These are phyloP conservation scores for Scylla paramamosain DNA, from an alignment of 1,140 invertebrate genomes.

Conservation along the genomic window DNA sequence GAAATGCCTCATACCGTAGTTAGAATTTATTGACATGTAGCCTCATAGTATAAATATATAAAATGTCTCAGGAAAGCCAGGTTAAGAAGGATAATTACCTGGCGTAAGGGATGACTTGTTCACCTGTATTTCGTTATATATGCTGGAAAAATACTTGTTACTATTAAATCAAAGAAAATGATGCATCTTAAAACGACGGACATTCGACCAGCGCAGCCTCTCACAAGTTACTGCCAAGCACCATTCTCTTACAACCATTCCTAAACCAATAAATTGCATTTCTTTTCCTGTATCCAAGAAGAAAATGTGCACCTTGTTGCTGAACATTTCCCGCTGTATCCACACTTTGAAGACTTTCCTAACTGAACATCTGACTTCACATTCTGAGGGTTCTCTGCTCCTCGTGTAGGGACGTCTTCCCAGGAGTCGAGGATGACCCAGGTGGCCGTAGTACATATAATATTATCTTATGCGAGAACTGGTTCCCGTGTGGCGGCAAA, in stretches of 20 bases:
- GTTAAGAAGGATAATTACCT: conserved; percentile 42
- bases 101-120: not conserved
- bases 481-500: not conserved
- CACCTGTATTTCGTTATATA: not conserved
- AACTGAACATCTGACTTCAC: not conserved
- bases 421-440: not conserved
- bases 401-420: not conserved
- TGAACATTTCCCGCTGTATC: not conserved
- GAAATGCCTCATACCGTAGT: conserved; percentile 51
- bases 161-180: not conserved
- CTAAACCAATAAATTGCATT: not conserved
- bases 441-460: too few relatives aligned
- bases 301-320: not conserved
- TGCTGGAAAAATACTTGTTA: not conserved
- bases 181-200: not conserved
- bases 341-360: not conserved
- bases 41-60: conserved; percentile 54
- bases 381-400: not conserved
- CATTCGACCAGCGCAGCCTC: not conserved
- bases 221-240: not conserved
- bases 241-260: not conserved
- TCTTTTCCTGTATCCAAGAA: not conserved
- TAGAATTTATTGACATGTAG: conserved; percentile 56
- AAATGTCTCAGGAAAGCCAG: conserved; percentile 56
- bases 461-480: not conserved